These are phyloP conservation scores for Montifringilla adamsi DNA, from an alignment of 2,113 vertebrate genomes.

Conservation along the genomic window DNA sequence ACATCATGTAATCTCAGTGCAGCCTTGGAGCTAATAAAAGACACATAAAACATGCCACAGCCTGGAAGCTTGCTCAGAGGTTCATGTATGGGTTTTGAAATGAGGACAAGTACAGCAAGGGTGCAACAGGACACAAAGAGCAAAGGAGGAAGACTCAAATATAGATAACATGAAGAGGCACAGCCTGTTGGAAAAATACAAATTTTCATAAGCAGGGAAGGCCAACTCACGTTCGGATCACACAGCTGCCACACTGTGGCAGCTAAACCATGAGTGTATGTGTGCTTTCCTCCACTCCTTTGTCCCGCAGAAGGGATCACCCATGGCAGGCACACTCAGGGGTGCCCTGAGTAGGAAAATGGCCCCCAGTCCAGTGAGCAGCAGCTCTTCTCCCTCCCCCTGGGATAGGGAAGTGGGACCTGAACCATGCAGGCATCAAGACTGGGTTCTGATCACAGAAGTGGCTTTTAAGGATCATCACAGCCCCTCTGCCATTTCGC, in stretches of 20 bases:
- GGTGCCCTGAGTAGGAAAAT: not conserved
- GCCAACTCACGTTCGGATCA: not conserved
- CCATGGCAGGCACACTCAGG: accelerated
- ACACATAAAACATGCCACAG: slow-evolving; percentile 28
- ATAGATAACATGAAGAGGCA: not conserved
- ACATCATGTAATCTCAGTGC: slow-evolving; percentile 64
- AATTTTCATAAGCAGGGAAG: not conserved
- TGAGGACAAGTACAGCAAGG: not conserved
- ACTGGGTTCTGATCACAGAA: not conserved
- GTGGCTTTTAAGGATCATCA: not conserved
- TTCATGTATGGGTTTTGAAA: not conserved
- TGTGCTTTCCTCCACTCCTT: not conserved
- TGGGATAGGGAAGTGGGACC: not conserved
- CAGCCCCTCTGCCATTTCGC: accelerated
- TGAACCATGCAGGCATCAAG: not conserved
- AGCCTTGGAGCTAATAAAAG: slow-evolving; percentile 64
- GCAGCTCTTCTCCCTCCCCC: not conserved
- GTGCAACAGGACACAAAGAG: accelerated
- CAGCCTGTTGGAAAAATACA: not conserved
- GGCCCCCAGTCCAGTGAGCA: not conserved
- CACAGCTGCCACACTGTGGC: accelerated
- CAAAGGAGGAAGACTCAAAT: not conserved
- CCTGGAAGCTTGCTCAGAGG: slow-evolving; percentile 30
- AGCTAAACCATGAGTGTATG: accelerated
- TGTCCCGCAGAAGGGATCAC: accelerated